Percentiles rank a stretch among this genome's conserved stretches.
These are phyloP conservation scores for Dryomyza anilis DNA, from an alignment of 2,888 invertebrate species.

Conservation along the genomic window DNA sequence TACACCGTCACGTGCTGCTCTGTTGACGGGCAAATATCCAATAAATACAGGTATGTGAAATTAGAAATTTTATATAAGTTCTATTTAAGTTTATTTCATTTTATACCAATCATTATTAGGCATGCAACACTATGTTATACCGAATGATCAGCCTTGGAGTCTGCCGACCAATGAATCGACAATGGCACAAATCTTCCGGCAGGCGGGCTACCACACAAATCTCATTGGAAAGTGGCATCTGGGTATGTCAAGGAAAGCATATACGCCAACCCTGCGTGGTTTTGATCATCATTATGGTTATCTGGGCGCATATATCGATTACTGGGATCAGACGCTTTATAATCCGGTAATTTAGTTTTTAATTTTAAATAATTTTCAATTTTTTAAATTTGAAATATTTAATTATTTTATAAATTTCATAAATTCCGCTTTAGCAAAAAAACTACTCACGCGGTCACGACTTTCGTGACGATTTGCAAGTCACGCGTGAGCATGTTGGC, in stretches of 20 bases:
- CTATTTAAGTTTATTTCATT: no score
- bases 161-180: conserved; percentile 71
- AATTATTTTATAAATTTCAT: not conserved
- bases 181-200: conserved; percentile 71
- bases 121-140: conserved; percentile 73
- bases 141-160: conserved; percentile 72
- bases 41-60: conserved; percentile 70
- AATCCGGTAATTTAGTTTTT: not conserved
- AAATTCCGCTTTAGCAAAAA: not conserved
- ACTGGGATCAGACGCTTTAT: conserved; percentile 69
- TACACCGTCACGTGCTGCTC: conserved; percentile 81
- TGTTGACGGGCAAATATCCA: conserved; percentile 86
- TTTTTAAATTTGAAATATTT: no score
- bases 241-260: conserved; percentile 70
- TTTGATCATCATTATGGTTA: conserved; percentile 86
- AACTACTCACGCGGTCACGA: conserved; percentile 60
- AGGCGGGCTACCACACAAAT: conserved; percentile 80
- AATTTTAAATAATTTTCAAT: not conserved
- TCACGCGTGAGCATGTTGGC: conserved; percentile 65
- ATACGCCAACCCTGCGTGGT: conserved; percentile 74
- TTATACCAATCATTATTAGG: no score
- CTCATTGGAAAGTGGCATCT: conserved; percentile 92
- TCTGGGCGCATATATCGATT: conserved; percentile 81
- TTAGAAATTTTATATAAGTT: no score
- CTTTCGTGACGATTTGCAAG: conserved; percentile 63